Evolutionary conservation across 2,113 vertebrate genomes (phyloP).

Genomic region (Saccopteryx leptura): DNA sequence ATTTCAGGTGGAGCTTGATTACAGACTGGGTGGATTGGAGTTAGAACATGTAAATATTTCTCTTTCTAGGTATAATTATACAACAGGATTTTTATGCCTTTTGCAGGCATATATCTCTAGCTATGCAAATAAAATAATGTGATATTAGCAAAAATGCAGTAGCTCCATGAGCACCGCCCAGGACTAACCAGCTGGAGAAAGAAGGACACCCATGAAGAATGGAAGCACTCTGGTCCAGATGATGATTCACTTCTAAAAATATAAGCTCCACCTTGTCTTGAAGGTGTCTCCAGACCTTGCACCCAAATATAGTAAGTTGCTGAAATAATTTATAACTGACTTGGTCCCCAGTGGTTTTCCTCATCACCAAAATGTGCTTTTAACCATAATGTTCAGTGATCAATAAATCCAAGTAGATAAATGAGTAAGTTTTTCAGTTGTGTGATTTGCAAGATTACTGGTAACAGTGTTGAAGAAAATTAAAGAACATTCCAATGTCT

Average conservation of each 20-base stretch:
- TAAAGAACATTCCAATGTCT: not conserved
- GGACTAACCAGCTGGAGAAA: not conserved
- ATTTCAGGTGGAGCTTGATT: conserved; percentile 67
- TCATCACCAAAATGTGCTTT: conserved; percentile 18
- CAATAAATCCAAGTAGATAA: not conserved
- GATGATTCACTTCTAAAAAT: not conserved
- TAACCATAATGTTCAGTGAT: not conserved
- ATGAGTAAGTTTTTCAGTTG: not conserved
- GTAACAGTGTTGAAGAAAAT: not conserved
- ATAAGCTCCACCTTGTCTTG: not conserved
- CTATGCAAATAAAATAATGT: conserved; percentile 55
- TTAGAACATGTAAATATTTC: conserved; percentile 73
- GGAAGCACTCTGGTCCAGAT: not conserved
- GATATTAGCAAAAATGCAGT: not conserved
- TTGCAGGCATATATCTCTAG: conserved; percentile 1
- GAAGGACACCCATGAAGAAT: not conserved
- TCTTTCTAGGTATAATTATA: conserved; percentile 71
- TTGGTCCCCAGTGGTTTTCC: not conserved
- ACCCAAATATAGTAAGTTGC: not conserved
- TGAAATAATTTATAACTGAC: conserved; percentile 37
- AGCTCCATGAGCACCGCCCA: not conserved
- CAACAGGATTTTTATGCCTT: conserved; percentile 63
- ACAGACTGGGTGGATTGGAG: conserved; percentile 17
- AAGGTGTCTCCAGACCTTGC: not conserved
- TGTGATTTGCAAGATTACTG: conserved; percentile 32